phyloP scores from a whole-genome alignment of 30 jellyfish, hydroid and myxozoan species.

The Sanderia malayensis region DNA sequence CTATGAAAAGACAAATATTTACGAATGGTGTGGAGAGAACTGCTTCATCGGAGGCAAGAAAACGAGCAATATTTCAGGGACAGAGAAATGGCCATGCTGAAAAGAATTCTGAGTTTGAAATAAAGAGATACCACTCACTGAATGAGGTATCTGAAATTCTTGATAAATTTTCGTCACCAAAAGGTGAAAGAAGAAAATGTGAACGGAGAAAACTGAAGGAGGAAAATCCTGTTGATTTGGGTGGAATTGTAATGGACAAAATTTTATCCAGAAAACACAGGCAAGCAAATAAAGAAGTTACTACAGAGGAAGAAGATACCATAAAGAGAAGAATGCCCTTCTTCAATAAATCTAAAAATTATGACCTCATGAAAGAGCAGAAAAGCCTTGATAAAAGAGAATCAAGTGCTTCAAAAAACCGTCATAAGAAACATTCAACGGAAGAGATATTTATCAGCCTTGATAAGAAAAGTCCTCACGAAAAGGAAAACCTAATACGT shows the following conservation, averaged over 20 bases:
- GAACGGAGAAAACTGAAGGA: constrained; percentile 30
- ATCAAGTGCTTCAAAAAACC: neutral
- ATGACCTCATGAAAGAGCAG: constrained; percentile 37
- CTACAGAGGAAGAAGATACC: no score
- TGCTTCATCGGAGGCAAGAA: neutral
- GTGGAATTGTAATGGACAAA: constrained; percentile 19
- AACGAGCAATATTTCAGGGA: constrained; percentile 7
- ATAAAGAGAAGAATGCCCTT: constrained; percentile 34
- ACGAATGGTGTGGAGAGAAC: constrained; percentile 8
- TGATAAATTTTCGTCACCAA: constrained; percentile 8
- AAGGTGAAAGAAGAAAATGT: constrained; percentile 1
- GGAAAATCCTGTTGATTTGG: constrained; percentile 53
- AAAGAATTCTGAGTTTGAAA: neutral
- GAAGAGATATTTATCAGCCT: constrained; percentile 50
- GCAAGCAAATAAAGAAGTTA: constrained; percentile 4
- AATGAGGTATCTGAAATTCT: constrained; percentile 32
- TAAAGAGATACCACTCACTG: constrained; percentile 40
- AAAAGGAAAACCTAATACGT: constrained; percentile 23
- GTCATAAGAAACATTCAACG: neutral
- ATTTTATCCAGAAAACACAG: constrained; percentile 4
- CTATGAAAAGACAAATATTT: constrained; percentile 14
- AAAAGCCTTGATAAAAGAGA: neutral
- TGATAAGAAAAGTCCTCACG: constrained; percentile 38
- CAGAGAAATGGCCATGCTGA: neutral
- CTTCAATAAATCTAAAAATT: constrained; percentile 20